Evolutionary conservation across 1,140 invertebrate species (phyloP).

Genomic region (Hylyphantes graminicola): DNA sequence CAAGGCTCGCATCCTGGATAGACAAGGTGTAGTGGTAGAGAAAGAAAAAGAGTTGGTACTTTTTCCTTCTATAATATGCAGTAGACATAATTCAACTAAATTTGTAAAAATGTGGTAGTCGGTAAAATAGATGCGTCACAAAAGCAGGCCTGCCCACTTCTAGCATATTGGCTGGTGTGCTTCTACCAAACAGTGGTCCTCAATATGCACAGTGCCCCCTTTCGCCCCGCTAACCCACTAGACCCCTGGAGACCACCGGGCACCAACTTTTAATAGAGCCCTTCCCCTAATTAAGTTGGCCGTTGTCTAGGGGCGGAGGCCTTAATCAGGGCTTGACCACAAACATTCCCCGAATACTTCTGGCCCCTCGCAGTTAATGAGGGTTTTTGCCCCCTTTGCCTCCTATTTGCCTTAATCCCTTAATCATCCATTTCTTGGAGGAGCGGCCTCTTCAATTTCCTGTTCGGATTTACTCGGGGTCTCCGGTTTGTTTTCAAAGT

Average conservation of each 20-base stretch:
- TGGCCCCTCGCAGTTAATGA: constrained; percentile 55
- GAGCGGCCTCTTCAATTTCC: constrained; percentile 50
- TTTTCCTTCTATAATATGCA: no score
- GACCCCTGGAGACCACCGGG: constrained; percentile 8
- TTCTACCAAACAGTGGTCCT: neutral
- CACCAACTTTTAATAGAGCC: constrained; percentile 57
- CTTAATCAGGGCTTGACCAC: constrained; percentile 60
- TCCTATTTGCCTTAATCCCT: constrained; percentile 56
- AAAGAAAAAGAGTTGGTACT: no score
- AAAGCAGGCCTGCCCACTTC: no score
- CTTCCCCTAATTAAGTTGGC: constrained; percentile 54
- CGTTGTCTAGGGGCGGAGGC: constrained; percentile 52
- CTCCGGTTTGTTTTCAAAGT: constrained; percentile 47
- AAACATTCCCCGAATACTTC: constrained; percentile 58
- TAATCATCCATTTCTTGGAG: constrained; percentile 53
- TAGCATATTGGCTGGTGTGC: no score
- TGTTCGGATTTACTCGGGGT: constrained; percentile 52
- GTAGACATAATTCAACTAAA: no score
- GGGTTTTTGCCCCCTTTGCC: constrained; percentile 52
- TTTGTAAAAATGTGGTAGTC: no score
- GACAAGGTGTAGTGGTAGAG: no score
- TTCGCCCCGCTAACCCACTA: neutral
- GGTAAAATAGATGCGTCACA: no score
- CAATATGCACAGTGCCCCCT: constrained; percentile 42
- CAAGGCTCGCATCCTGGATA: no score